Base-by-base conservation (phyloP, 2,113 vertebrate genomes). In the Theristicus caerulescens region DNA sequence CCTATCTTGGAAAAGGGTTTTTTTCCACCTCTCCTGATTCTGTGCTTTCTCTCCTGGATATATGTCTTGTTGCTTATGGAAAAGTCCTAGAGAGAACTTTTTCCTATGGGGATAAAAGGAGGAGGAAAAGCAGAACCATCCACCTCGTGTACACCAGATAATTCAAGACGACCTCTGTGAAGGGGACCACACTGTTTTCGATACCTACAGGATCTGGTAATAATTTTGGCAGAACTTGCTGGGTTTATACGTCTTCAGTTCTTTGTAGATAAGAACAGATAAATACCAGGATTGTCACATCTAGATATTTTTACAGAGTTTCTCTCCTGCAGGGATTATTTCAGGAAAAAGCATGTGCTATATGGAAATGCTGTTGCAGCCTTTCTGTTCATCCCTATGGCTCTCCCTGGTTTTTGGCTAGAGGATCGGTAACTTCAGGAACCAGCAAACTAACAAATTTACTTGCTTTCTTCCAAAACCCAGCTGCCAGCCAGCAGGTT, bases 301-400 rank as follows among this genome's bases (percentile, higher is more conserved):
- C 46, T 71, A 92, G 80, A 44, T 94, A 74, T 88, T 73, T 83
- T 87, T 72, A 84, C 58, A 32, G 69, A 87, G 54, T 57, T 95
- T 81, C 49, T 81, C 54, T 94, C 80, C 80, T 83, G 93, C 55
- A 11, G 67, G 62, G 85, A 88, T 94, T 95, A 96, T 93, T 91
- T 94, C 58, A 46, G 92, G 78, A 66, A 74, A 84, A 61, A 82
- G 34, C 76, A 52, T 54, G 55, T 55, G 65, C 80, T 89, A 4
- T 26, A 64, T 58, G 34, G 77, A 89, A 96, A 96, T 36, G 52
- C 84, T 80, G 64, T 69, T 73, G 57, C 74, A 94, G 94, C 36
- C 67, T 92, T 92, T 88, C 71, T 82, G 40, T 47, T 80, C 46
- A 1, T 70, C 64, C 66, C 85, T 31, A 2, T 5, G 1, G 36